These are phyloP conservation scores for Sycon ciliatum DNA, from an alignment of 37 sponge, comb jelly and placozoan species.

Conservation along the genomic window DNA sequence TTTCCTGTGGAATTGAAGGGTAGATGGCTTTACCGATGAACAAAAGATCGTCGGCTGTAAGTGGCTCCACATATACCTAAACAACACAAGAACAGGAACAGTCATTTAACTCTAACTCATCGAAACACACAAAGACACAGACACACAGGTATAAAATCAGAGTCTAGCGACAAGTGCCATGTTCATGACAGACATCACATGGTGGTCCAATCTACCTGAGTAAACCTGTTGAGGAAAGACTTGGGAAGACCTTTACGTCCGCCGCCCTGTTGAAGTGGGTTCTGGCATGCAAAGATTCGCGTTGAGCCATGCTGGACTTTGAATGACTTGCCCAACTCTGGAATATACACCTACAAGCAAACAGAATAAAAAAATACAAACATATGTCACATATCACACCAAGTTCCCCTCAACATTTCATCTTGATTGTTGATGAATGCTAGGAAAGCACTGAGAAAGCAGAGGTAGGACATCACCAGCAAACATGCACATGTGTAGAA, in stretches of 20 bases:
- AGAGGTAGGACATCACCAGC: too few species aligned
- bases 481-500: too few species aligned
- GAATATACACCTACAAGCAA: conserved; percentile 59
- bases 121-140: background rate
- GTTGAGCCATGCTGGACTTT: conserved; percentile 42
- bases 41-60: conserved; percentile 56
- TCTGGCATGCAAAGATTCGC: conserved; percentile 93
- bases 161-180: background rate
- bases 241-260: conserved; percentile 90
- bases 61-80: conserved; percentile 71
- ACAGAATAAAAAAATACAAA: background rate
- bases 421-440: too few species aligned
- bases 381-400: background rate
- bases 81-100: background rate
- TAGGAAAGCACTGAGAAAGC: too few species aligned
- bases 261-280: conserved; percentile 87
- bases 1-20: conserved; percentile 26
- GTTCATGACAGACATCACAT: background rate
- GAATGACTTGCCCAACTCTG: conserved; percentile 75
- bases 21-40: conserved; percentile 49
- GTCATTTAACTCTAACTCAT: background rate
- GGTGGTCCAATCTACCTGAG: conserved; percentile 40
- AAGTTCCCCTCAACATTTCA: background rate
- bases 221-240: conserved; percentile 90
- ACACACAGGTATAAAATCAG: background rate